phyloP scores from a whole-genome alignment of 2,797 vertebrate species.

The Myotis findleyi region DNA sequence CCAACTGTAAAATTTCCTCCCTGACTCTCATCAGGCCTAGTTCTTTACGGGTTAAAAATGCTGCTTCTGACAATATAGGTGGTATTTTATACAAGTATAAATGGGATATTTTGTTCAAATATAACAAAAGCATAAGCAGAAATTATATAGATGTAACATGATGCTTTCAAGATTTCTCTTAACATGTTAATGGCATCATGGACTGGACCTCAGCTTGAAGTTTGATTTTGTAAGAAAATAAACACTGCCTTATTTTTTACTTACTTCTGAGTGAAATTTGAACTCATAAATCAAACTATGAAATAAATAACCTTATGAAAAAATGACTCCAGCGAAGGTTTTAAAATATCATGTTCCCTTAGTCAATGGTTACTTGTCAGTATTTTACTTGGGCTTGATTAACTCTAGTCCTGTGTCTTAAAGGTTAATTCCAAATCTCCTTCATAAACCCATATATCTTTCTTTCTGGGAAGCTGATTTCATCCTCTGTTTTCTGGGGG shows the following conservation, averaged over 20 bases:
- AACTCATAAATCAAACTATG: conserved; percentile 28
- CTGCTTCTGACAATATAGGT: background rate
- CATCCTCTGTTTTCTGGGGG: background rate
- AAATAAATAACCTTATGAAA: conserved; percentile 33
- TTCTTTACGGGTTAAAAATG: conserved; percentile 30
- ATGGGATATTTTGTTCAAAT: background rate
- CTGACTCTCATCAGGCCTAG: background rate
- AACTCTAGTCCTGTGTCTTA: background rate
- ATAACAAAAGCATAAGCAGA: background rate
- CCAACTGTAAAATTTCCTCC: background rate
- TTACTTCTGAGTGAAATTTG: conserved; percentile 23
- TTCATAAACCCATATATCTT: background rate
- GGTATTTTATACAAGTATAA: background rate
- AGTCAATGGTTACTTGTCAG: background rate
- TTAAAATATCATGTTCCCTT: background rate
- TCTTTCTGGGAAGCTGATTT: background rate
- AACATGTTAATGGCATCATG: background rate
- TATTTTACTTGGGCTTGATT: background rate
- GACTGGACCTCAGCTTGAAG: conserved; percentile 3
- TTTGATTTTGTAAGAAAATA: conserved; percentile 41
- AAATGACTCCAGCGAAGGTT: background rate
- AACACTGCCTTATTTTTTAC: conserved; percentile 5
- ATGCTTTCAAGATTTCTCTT: background rate
- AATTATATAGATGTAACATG: background rate
- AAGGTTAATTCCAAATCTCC: background rate